These are phyloP conservation scores for Osedax frankpressi DNA, from an alignment of 2,888 invertebrate species.

Conservation along the genomic window DNA sequence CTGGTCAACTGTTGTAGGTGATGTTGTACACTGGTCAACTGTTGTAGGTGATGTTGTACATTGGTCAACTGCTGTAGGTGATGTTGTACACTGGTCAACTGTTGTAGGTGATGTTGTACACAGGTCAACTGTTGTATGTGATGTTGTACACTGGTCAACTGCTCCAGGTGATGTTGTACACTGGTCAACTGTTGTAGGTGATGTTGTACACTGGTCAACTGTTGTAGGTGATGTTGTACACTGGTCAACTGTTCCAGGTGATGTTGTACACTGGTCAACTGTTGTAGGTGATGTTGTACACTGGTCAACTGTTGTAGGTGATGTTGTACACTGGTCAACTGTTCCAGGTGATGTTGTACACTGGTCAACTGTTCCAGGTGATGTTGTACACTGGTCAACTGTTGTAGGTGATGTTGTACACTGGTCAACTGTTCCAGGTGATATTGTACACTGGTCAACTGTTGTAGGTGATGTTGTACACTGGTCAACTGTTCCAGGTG, in stretches of 20 bases:
- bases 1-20: constrained; percentile 4
- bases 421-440: constrained; percentile 2
- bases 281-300: constrained; percentile 1
- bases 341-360: background rate
- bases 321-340: constrained; percentile 1
- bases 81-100: constrained; percentile 1
- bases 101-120: background rate
- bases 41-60: constrained; percentile 9
- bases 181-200: constrained; percentile 8
- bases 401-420: constrained; percentile 6
- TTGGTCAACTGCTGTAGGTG: background rate
- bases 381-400: constrained; percentile 9
- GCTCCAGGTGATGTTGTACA: constrained; percentile 1
- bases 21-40: constrained; percentile 7
- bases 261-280: background rate
- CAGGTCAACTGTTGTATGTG: constrained; percentile 4
- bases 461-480: constrained; percentile 7
- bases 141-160: constrained; percentile 9
- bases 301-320: constrained; percentile 7
- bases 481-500: constrained; percentile 1
- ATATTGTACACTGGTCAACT: constrained; percentile 5
- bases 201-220: constrained; percentile 8
- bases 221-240: constrained; percentile 3
- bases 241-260: background rate
- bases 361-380: constrained; percentile 1